Base-by-base conservation (phyloP, 2,888 invertebrate species). In the Artemia sp. region DNA sequence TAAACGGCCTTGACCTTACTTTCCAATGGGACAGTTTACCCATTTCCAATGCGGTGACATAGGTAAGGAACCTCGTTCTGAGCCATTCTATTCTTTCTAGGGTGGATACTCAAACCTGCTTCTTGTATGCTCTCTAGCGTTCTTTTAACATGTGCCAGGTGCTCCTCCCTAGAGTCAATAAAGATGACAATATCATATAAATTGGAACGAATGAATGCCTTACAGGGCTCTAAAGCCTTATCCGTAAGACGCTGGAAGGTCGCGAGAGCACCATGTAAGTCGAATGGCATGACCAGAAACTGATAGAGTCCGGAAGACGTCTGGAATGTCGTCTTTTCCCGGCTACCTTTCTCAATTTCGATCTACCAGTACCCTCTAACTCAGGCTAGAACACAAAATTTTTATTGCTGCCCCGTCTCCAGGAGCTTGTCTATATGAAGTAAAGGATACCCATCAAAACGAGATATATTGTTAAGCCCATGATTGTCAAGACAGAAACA, bases 231-330 rank as follows among this genome's bases (percentile, higher is more conserved):
- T 51, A 76, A 69, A 4, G 75, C 72, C 50, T 73, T 71, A 67
- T 76, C 75, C 69, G 77, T 77, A 70, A 76, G 73, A 51, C 75
- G 71, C 68, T 78, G 77, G 70, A 78, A 79, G 0, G 76, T 75
- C 2, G 76, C 73, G 8, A 8, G 58, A 10, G 58, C 8, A 14
- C 58, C 8, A 58, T 58, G 58, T 9, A 58, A n/a, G 58, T 77
- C 78, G 70, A 78, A 79, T 2, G 77, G 72, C 72, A 19, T 19
- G 1, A 19, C 19, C 14, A 76, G 74, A 69, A 75, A 78, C 71
- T 79, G 76, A 67, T 73, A 78, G 12, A 77, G 75, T 0, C 78
- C 78, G 66, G 77, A 75, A 0, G 76, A 76, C 0, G 77, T 79
- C 0, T 76, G 75, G 69, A 79, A 78, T 0, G 77, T 76, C 0